Evolutionary conservation across 2,113 vertebrate genomes (phyloP).

Genomic region (Heptranchias perlo): DNA sequence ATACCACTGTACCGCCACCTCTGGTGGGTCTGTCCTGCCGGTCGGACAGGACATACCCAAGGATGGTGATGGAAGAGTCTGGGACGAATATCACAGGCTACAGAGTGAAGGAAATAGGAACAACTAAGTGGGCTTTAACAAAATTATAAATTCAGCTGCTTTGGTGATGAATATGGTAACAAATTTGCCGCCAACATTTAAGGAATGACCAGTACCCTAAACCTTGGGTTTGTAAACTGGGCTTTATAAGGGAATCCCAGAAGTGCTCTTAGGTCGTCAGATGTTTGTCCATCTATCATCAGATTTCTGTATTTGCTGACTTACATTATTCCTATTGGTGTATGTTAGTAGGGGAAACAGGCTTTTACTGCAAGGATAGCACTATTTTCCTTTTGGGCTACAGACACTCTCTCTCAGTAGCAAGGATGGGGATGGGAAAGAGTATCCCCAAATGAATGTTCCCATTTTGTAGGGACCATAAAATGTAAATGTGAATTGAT

Average conservation of each 20-base stretch:
- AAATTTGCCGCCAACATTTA: not conserved
- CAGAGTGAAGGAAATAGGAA: not conserved
- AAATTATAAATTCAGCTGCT: not conserved
- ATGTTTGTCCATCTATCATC: not conserved
- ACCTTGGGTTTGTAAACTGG: not conserved
- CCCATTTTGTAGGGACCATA: too few relatives aligned
- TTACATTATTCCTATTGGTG: not conserved
- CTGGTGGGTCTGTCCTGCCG: too few relatives aligned
- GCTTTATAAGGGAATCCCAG: not conserved
- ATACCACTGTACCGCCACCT: too few relatives aligned
- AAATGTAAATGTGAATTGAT: too few relatives aligned
- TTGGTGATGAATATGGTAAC: not conserved
- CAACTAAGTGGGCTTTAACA: not conserved
- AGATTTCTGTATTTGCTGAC: not conserved
- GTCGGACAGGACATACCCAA: too few relatives aligned
- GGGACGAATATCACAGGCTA: not conserved
- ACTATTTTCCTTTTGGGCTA: not conserved
- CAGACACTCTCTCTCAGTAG: too few relatives aligned
- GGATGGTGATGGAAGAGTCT: too few relatives aligned
- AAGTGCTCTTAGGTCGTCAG: not conserved
- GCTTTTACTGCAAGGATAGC: not conserved
- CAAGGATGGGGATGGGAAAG: too few relatives aligned
- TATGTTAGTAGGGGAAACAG: not conserved
- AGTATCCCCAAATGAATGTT: too few relatives aligned
- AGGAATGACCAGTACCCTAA: not conserved